These are phyloP conservation scores for Branchellion lobata DNA, from an alignment of 2,888 invertebrate genomes.

Conservation along the genomic window DNA sequence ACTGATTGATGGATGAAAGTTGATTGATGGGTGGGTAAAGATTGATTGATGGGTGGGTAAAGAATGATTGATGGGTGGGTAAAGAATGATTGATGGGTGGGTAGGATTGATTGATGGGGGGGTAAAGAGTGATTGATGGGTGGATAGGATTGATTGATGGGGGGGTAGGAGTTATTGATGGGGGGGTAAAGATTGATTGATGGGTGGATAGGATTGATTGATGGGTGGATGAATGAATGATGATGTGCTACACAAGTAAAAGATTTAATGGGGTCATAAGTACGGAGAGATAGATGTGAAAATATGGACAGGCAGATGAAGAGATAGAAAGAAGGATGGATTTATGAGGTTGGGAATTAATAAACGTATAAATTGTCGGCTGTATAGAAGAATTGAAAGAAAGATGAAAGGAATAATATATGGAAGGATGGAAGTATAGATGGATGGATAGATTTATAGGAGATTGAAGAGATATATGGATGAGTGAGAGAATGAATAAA, in stretches of 20 bases:
- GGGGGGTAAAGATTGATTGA: background rate
- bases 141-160: too few relatives aligned
- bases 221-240: conserved; percentile 5
- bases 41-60: background rate
- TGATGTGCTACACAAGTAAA: background rate
- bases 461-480: background rate
- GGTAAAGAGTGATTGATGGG: too few relatives aligned
- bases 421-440: background rate
- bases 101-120: too few relatives aligned
- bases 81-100: background rate
- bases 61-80: background rate
- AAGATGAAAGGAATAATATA: background rate
- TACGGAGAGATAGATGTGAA: too few relatives aligned
- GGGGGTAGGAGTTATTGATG: background rate
- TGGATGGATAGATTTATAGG: background rate
- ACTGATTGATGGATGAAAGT: too few relatives aligned
- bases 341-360: too few relatives aligned
- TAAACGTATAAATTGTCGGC: too few relatives aligned
- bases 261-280: background rate
- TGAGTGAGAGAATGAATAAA: background rate
- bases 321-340: too few relatives aligned
- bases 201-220: background rate
- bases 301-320: too few relatives aligned
- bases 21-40: background rate
- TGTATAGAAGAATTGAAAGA: too few relatives aligned